Conservation (phyloP, 2,888 invertebrate genomes). For the Chymomyza amoena region DNA sequence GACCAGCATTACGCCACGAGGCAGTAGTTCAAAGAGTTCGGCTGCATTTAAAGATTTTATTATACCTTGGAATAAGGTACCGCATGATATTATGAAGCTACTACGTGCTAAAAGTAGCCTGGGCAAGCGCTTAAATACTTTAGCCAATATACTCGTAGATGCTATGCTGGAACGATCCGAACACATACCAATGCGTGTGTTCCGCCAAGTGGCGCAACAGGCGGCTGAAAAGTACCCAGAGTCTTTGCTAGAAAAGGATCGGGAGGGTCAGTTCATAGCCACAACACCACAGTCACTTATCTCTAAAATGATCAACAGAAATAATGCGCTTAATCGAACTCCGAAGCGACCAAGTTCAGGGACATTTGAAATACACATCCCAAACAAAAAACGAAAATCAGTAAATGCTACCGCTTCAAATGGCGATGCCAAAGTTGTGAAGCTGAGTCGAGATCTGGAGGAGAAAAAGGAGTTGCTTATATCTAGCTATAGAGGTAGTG, state of each 20-base stretch:
- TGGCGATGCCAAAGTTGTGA: slow-evolving; percentile 49
- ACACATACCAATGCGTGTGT: slow-evolving; percentile 59
- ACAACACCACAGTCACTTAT: slow-evolving; percentile 65
- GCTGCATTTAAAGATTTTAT: slow-evolving; percentile 59
- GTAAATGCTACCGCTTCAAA: slow-evolving; percentile 31
- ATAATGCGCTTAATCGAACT: slow-evolving; percentile 60
- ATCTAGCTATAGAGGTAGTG: slow-evolving; percentile 55
- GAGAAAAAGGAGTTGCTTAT: slow-evolving; percentile 58
- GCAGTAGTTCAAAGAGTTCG: slow-evolving; percentile 48
- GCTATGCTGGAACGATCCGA: slow-evolving; percentile 54
- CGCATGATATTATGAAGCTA: slow-evolving; percentile 61
- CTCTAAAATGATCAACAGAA: slow-evolving; percentile 63
- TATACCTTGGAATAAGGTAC: slow-evolving; percentile 65
- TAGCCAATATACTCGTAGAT: slow-evolving; percentile 59
- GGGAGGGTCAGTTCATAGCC: slow-evolving; percentile 64
- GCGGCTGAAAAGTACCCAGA: slow-evolving; percentile 65
- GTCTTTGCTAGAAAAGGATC: slow-evolving; percentile 62
- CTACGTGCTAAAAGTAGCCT: slow-evolving; percentile 52
- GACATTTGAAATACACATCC: slow-evolving; percentile 49
- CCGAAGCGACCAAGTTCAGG: slow-evolving; percentile 55
- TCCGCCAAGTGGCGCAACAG: slow-evolving; percentile 65
- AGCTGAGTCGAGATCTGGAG: slow-evolving; percentile 55
- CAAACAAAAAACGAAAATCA: slow-evolving; percentile 55
- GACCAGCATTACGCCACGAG: slow-evolving; percentile 58
- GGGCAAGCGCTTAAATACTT: slow-evolving; percentile 59